phyloP scores from a whole-genome alignment of 2,797 vertebrate species.

The Poecilia wingei region DNA sequence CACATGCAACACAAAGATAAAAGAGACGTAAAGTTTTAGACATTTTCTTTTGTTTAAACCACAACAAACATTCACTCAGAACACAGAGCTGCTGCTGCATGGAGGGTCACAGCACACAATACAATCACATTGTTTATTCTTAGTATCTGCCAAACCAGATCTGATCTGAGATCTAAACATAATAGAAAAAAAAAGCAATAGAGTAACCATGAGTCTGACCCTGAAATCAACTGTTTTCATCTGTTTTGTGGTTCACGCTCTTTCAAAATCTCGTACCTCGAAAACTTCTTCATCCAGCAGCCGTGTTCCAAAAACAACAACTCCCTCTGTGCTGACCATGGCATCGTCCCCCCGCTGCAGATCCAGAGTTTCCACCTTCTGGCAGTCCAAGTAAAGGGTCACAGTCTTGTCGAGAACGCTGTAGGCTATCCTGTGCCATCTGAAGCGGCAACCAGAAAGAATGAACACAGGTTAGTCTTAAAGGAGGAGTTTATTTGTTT shows the following conservation, averaged over 20 bases:
- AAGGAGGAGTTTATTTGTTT: background rate
- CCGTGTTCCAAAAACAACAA: slow-evolving; percentile 86
- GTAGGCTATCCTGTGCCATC: slow-evolving; percentile 92
- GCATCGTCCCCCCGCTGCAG: slow-evolving; percentile 77
- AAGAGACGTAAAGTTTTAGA: background rate
- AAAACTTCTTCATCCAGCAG: slow-evolving; percentile 86
- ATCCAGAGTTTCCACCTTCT: slow-evolving; percentile 75
- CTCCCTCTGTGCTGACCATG: slow-evolving; percentile 83
- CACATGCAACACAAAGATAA: background rate
- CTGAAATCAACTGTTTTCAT: background rate
- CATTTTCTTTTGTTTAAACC: background rate
- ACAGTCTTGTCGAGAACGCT: slow-evolving; percentile 82
- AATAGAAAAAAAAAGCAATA: background rate
- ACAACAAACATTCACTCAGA: slow-evolving; percentile 13
- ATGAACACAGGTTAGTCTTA: background rate
- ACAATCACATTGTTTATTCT: background rate
- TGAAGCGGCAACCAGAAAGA: slow-evolving; percentile 49
- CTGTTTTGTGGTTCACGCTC: background rate
- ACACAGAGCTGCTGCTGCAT: background rate
- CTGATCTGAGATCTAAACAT: background rate
- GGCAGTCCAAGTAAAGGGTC: slow-evolving; percentile 87
- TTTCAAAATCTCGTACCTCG: slow-evolving; percentile 77
- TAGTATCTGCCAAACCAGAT: background rate
- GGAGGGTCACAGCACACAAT: background rate
- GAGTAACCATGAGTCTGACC: background rate